phyloP scores from a whole-genome alignment of 2,888 invertebrate species.

The Lycia hirtaria region DNA sequence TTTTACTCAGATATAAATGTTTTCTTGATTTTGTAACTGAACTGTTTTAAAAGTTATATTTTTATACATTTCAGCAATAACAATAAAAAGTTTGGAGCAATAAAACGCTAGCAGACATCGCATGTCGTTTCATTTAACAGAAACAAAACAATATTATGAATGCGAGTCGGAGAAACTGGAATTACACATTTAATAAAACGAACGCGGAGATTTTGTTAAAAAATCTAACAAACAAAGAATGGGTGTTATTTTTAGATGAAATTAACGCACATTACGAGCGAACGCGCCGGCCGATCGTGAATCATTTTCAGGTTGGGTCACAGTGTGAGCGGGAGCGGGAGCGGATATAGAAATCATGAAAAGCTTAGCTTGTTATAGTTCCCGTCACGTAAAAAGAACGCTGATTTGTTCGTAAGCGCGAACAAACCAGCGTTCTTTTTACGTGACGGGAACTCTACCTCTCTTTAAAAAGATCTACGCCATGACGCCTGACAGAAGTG shows the following conservation, averaged over 20 bases:
- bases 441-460: too few relatives aligned
- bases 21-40: constrained; percentile 10
- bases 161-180: constrained; percentile 30
- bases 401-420: too few relatives aligned
- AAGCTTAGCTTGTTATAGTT: too few relatives aligned
- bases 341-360: too few relatives aligned
- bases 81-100: constrained; percentile 22
- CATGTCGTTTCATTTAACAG: constrained; percentile 46
- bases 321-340: constrained; percentile 46
- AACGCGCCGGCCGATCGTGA: constrained; percentile 74
- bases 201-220: constrained; percentile 65
- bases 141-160: constrained; percentile 41
- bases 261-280: constrained; percentile 82
- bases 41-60: constrained; percentile 26
- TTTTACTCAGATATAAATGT: background rate
- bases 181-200: constrained; percentile 54
- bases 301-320: constrained; percentile 61
- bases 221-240: constrained; percentile 81
- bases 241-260: constrained; percentile 82
- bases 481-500: too few relatives aligned
- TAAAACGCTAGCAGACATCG: constrained; percentile 27
- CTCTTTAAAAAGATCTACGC: too few relatives aligned
- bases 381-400: too few relatives aligned
- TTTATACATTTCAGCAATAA: constrained; percentile 26
- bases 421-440: too few relatives aligned